These are phyloP conservation scores for Isaurus tuberculatus DNA, from an alignment of 92 coral and sea anemone species.

Conservation along the genomic window DNA sequence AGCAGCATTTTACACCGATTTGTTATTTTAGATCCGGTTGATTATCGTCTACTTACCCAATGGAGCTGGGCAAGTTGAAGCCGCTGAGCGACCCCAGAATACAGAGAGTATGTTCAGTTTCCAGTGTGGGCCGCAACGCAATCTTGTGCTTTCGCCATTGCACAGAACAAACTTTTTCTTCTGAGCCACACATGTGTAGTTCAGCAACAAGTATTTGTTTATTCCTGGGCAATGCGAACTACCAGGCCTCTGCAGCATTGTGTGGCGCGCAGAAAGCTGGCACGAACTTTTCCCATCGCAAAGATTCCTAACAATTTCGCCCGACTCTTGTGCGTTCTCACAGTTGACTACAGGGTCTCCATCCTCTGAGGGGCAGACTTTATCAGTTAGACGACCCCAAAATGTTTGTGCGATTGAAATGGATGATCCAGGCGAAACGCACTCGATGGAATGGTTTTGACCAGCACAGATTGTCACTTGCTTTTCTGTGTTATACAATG, in stretches of 20 bases:
- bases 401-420: conserved; percentile 89
- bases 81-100: conserved; percentile 95
- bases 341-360: conserved; percentile 90
- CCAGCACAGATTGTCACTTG: conserved; percentile 89
- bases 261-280: conserved; percentile 89
- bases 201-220: conserved; percentile 89
- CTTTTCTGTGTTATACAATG: conserved; percentile 66
- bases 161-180: conserved; percentile 92
- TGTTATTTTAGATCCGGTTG: no score
- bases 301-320: conserved; percentile 77
- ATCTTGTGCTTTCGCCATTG: conserved; percentile 87
- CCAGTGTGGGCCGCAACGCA: conserved; percentile 91
- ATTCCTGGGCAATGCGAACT: conserved; percentile 93
- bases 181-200: conserved; percentile 90
- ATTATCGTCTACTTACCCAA: conserved; percentile 46
- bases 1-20: no score
- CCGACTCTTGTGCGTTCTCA: conserved; percentile 68
- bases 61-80: conserved; percentile 89
- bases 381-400: conserved; percentile 94
- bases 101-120: conserved; percentile 81
- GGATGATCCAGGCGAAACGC: conserved; percentile 93
- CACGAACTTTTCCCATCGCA: conserved; percentile 91
- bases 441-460: conserved; percentile 92
- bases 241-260: conserved; percentile 87
- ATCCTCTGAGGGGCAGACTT: conserved; percentile 94